Evolutionary conservation across 2,113 vertebrate genomes (phyloP), one percentile per base, ranked within the genome.

Genomic region (Triplophysa dalaica): DNA sequence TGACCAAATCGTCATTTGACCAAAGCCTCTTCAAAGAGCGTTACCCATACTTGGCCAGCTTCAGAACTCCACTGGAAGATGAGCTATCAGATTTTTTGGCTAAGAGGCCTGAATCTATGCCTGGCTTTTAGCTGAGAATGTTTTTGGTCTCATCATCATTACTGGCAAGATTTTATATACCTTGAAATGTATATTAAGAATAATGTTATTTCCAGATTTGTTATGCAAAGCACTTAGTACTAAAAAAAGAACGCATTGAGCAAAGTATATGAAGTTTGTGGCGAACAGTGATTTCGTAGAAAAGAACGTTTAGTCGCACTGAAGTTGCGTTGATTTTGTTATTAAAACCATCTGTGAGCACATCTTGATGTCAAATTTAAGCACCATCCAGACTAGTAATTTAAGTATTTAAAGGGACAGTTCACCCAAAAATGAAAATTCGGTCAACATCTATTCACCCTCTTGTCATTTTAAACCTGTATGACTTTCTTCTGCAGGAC

Each of bases 1-100:
- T 89, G 87, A 88, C 83, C 45, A 65, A 77, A 85, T 80, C 70
- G 16, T 11, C 60, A 9, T 38, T 58, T 82, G 77, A 81, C 88
- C 85, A 78, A 85, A 81, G 78, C 82, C 83, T 88, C 85, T 86
- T 89, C 87, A 90, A 84, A 91, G 82, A 85, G 50, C 67, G 13
- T 66, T 72, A 82, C 68, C 68, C 45, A 64, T 60, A 58, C 61
- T 72, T 85, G 83, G 77, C 84, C 79, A 79, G 80, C 73, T 29
- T 62, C 68, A 80, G 72, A 85, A 81, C 80, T 75, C 73, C 82
- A 84, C 33, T 64, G 66, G 63, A 61, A 75, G 83, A 81, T 79
- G 54, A 62, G 62, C 45, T 54, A 76, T 81, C 64, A 75, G 74
- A 64, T 67, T 54, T 56, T 61, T 68, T 17, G 62, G 24, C 52